Conservation (phyloP, 92 coral and sea anemone species). For the Isaurus tuberculatus region DNA sequence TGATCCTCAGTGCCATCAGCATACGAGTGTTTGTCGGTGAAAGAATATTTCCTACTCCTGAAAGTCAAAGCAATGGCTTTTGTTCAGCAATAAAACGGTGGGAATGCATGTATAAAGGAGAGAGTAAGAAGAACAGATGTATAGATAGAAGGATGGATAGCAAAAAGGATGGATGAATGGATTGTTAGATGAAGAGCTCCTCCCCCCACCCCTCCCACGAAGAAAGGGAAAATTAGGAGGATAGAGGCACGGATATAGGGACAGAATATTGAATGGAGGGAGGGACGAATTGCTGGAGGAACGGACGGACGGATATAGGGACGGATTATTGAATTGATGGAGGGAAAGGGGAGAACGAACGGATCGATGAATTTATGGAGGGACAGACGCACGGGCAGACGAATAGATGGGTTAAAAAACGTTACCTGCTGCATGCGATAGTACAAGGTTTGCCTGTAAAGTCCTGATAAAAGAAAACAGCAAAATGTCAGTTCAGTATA, state of each 20-base stretch:
- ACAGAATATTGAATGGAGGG: background rate
- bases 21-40: constrained; percentile 84
- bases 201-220: no score
- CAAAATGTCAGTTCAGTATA: background rate
- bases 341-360: no score
- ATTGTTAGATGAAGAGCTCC: no score
- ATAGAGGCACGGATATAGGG: no score
- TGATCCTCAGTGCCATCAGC: constrained; percentile 93
- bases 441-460: constrained; percentile 22
- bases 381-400: no score
- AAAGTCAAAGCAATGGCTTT: background rate
- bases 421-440: constrained; percentile 48
- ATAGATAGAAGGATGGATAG: background rate
- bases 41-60: constrained; percentile 84
- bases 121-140: background rate
- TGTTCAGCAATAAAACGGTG: background rate
- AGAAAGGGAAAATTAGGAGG: no score
- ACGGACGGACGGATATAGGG: background rate
- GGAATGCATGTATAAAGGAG: background rate
- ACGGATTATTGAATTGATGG: background rate
- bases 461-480: background rate
- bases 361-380: no score
- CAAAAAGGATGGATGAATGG: no score
- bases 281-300: background rate
- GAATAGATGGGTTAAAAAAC: background rate